Evolutionary conservation across 2,113 vertebrate genomes (phyloP), one percentile per base, ranked within the genome.

Genomic region (Mormoops blainvillei): DNA sequence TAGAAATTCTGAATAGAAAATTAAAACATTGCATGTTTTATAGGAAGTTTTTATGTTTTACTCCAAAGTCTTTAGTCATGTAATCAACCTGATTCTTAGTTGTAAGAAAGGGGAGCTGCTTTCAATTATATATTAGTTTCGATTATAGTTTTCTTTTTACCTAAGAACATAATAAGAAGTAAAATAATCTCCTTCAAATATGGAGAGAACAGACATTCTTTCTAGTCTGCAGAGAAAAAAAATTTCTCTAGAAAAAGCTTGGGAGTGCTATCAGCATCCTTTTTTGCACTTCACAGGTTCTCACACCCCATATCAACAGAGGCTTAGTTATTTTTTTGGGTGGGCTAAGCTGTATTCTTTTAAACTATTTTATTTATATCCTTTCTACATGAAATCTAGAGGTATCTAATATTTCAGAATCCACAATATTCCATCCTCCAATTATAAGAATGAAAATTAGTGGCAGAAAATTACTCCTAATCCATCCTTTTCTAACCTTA

Each of bases 21-120:
- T 36, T 94, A 65, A 77, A n/a, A 76, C 86, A 94, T 45, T 91
- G 54, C 65, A 68, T 63, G 52, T 19, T 33, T 14, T 48, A 22
- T 76, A 28, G 2, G 1, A 56, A 87, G 54, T 56, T 73, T 96
- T 95, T 83, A 67, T 96, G 91, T 94, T 96, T 94, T 61, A 36
- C 63, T 82, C 86, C n/a, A 24, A 84, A 94, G 78, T 87, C 38
- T 76, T 80, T 88, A 91, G 41, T 95, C 76, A 13, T 48, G 92
- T 74, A 93, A 90, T 89, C 68, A 95, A 68, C 48, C 48, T 52
- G 45, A 82, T 88, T 95, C 81, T 95, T 73, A 45, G 22, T 95
- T 82, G 45, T 73, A 68, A 96, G 28, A 33, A 6, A 90, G 33
- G 33, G 83, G 41, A 77, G 41, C 43, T 71, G 2, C 31, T 96